Evolutionary conservation across 2,888 invertebrate species (phyloP), one percentile per base, ranked within the genome.

Genomic region (Heliconius aoede): DNA sequence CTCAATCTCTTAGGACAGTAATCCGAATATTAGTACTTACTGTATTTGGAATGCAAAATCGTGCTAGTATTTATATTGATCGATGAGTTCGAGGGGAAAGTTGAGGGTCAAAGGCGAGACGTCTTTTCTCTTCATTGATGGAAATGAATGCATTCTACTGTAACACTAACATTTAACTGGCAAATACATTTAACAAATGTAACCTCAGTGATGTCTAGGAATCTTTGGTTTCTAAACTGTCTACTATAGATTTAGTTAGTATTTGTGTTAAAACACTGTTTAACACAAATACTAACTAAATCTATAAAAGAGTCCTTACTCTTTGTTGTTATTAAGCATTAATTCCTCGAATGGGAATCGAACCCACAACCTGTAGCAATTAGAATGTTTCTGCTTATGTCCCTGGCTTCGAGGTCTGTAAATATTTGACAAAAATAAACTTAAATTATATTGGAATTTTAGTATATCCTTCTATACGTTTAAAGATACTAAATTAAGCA

Each of bases 81-180:
- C 13, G 61, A 75, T 71, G 75, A 75, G 75, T 71, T 73, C 65
- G 64, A 15, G 46, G 75, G 55, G 75, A 75, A 69, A 75, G 75
- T 62, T 71, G 32, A 13, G 28, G 71, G 51, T 75, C 75, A 75
- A 62, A 75, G 75, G 75, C 30, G 32, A 69, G 46, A 75, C 32
- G 60, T 73, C 51, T 55, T 67, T 60, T 64, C 30, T 51, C 36
- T 65, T 65, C 26, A 21, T 21, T 55, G 51, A 73, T 62, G 55
- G 46, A 46, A 69, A 51, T 30, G 30, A 55, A 68, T 68, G 68
- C 51, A 68, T 68, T 28, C 28, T 51, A 46, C 15, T 30, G 21
- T 26, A 68, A 26, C 30, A n/a, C 55, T 55, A 32, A 65, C 65
- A 36, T 65, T 65, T 65, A 65, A 18, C 36, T 26, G 64, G 64